These are phyloP conservation scores for Chorisops tibialis DNA, from an alignment of 2,888 invertebrate species.

Conservation along the genomic window DNA sequence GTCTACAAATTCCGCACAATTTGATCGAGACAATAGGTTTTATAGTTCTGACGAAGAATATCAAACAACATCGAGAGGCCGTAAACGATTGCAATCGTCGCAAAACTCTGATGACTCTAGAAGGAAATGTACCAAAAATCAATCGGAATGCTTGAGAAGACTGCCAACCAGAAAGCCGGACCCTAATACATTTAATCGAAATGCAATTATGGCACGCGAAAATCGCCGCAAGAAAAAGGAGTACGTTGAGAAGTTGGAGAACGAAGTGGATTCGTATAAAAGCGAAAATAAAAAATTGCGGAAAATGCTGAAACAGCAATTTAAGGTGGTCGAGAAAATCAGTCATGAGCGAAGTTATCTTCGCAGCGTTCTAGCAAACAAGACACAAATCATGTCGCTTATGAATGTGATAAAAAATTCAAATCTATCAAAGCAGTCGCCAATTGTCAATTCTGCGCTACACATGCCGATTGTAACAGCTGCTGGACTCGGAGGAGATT, in stretches of 20 bases:
- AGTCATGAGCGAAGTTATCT: constrained; percentile 57
- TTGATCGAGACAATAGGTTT: background rate
- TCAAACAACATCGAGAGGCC: background rate
- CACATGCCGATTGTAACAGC: constrained; percentile 30
- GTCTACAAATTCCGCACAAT: background rate
- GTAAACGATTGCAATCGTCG: constrained; percentile 11
- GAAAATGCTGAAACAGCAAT: constrained; percentile 54
- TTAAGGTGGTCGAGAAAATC: constrained; percentile 52
- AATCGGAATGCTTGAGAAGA: background rate
- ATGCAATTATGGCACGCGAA: constrained; percentile 62
- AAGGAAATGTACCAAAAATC: too few relatives aligned
- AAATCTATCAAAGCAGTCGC: background rate
- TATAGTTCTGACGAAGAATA: too few relatives aligned
- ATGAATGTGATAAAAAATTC: constrained; percentile 50
- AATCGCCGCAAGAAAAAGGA: constrained; percentile 62
- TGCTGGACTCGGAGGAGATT: constrained; percentile 31
- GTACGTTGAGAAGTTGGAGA: constrained; percentile 58
- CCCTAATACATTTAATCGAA: constrained; percentile 52
- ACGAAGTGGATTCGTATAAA: constrained; percentile 51
- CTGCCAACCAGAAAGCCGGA: constrained; percentile 46
- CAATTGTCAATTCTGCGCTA: constrained; percentile 28
- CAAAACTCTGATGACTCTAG: background rate
- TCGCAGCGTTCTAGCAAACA: constrained; percentile 56
- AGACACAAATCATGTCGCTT: constrained; percentile 54
- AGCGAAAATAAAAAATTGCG: constrained; percentile 54